Conservation (phyloP, 2,888 invertebrate species). For the Eudemis profundana region DNA sequence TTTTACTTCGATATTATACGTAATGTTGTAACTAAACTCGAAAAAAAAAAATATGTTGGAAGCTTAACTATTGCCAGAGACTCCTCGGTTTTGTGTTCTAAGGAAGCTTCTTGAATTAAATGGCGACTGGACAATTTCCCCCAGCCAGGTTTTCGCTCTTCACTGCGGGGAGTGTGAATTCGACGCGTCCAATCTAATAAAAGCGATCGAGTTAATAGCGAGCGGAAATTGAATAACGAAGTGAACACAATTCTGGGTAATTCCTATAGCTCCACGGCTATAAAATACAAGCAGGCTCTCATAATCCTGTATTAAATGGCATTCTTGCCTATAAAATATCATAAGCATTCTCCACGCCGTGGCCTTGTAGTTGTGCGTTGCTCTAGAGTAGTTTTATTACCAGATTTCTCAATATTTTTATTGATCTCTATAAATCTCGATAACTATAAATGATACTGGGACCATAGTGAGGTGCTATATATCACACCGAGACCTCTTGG, state of each 20-base stretch:
- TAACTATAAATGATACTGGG: slow-evolving; percentile 59
- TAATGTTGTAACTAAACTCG: too few relatives aligned
- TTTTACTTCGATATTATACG: too few relatives aligned
- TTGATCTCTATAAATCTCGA: slow-evolving; percentile 73
- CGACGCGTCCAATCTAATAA: slow-evolving; percentile 59
- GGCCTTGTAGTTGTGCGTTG: slow-evolving; percentile 54
- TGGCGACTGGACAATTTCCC: slow-evolving; percentile 61
- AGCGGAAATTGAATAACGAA: slow-evolving; percentile 51
- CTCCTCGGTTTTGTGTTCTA: slow-evolving; percentile 59
- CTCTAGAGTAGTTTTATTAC: slow-evolving; percentile 63
- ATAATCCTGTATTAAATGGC: slow-evolving; percentile 68
- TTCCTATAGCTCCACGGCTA: slow-evolving; percentile 46
- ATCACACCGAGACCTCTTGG: slow-evolving; percentile 63
- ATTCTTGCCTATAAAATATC: slow-evolving; percentile 65
- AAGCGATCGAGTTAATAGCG: slow-evolving; percentile 50
- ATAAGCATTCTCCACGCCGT: slow-evolving; percentile 51
- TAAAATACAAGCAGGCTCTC: slow-evolving; percentile 60
- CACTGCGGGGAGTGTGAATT: slow-evolving; percentile 68
- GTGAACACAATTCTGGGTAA: slow-evolving; percentile 24
- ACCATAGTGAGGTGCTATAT: slow-evolving; percentile 65
- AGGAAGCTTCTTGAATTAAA: slow-evolving; percentile 52
- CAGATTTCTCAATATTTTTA: slow-evolving; percentile 69
- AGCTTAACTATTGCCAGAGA: slow-evolving; percentile 41
- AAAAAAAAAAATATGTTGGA: background rate
- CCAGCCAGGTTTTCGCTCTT: slow-evolving; percentile 59